These are phyloP conservation scores for Aproaerema taeniolella DNA, from an alignment of 2,888 invertebrate genomes.

Conservation along the genomic window DNA sequence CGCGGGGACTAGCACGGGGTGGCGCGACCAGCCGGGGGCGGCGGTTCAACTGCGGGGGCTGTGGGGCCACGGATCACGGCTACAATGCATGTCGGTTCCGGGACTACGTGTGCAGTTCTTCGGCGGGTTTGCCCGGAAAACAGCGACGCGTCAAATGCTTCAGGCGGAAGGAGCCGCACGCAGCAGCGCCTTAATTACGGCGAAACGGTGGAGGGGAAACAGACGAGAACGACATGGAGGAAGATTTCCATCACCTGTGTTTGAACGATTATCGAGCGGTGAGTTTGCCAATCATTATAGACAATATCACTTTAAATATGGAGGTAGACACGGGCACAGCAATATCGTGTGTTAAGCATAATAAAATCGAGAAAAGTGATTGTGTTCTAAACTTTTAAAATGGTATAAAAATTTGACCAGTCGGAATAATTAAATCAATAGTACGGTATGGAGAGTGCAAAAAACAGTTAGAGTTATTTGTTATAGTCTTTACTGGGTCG, in stretches of 20 bases:
- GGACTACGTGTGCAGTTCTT: constrained; percentile 12
- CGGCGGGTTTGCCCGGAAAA: constrained; percentile 14
- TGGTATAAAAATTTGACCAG: not conserved
- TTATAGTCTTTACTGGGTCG: constrained; percentile 12
- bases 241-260: constrained; percentile 1
- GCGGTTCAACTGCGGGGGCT: not conserved
- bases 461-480: constrained; percentile 12
- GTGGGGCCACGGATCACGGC: not conserved
- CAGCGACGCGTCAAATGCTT: not conserved
- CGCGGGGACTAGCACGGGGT: not conserved
- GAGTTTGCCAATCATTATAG: not conserved
- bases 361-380: not conserved
- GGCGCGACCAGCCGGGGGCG: not conserved
- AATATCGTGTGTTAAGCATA: not conserved
- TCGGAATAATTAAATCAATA: not conserved
- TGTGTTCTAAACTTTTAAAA: not conserved
- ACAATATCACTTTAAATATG: not conserved
- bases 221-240: not conserved
- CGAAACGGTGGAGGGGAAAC: not conserved
- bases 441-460: not conserved
- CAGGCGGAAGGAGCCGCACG: no score
- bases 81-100: constrained; percentile 13
- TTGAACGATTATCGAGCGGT: not conserved
- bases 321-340: not conserved
- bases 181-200: not conserved